Evolutionary conservation across 2,888 invertebrate species (phyloP).

Genomic region (Lochmaea crataegi): DNA sequence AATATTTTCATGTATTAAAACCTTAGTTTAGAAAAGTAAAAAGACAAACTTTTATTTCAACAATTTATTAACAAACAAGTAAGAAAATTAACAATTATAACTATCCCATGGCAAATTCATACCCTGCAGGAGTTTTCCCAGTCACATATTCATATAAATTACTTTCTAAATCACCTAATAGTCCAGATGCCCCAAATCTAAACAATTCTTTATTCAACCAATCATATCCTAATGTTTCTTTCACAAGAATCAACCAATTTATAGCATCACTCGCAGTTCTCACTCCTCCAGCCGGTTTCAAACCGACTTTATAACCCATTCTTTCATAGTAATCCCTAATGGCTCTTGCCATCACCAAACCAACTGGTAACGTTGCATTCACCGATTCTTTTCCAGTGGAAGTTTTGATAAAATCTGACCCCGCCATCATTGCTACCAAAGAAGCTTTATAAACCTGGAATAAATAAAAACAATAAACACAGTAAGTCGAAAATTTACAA

Average conservation of each 20-base stretch:
- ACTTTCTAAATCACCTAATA: conserved; percentile 82
- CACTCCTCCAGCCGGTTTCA: conserved; percentile 99
- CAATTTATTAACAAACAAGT: background rate
- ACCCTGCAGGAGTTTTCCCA: conserved; percentile 55
- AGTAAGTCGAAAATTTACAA: too few relatives aligned
- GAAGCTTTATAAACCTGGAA: conserved; percentile 85
- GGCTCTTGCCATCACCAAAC: conserved; percentile 93
- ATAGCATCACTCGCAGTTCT: conserved; percentile 86
- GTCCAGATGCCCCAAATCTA: conserved; percentile 93
- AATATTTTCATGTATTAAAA: too few relatives aligned
- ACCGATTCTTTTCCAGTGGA: conserved; percentile 96
- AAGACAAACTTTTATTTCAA: background rate
- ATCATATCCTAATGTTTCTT: conserved; percentile 84
- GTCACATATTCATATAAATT: conserved; percentile 65
- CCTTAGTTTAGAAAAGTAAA: background rate
- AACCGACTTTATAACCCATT: conserved; percentile 85
- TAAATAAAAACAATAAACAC: conserved; percentile 25
- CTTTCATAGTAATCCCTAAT: conserved; percentile 81
- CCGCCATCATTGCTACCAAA: conserved; percentile 93
- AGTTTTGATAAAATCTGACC: conserved; percentile 98
- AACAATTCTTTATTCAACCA: conserved; percentile 88
- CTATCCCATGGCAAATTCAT: conserved; percentile 61
- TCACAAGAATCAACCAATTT: conserved; percentile 86
- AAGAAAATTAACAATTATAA: background rate
- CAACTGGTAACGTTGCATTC: conserved; percentile 93